Base-by-base conservation (phyloP, 2,113 vertebrate genomes). In the Meles meles region DNA sequence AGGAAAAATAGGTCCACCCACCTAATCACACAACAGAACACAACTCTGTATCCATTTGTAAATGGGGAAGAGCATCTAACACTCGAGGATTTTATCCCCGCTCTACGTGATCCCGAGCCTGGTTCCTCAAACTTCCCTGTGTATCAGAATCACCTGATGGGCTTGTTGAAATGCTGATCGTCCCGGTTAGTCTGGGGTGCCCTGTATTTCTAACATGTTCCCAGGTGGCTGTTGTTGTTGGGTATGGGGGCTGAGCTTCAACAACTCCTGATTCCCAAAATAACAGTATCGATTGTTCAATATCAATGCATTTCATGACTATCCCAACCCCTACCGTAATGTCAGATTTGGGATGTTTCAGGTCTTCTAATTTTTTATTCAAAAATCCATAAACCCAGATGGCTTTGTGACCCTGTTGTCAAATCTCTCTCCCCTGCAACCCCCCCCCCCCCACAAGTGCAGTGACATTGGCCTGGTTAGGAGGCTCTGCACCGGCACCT, bases 371-470 rank as follows among this genome's bases (percentile, higher is more conserved):
- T 76, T 74, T 74, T 42, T 37, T 39, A 37, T 71, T 37, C 59
- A 86, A 86, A 25, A 80, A 39, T 37, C 49, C 27, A 15, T 49
- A 52, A 59, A 65, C 15, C 55, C 25, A 79, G 21, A 55, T 74
- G 91, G 55, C 25, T 67, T 55, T 71, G 47, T 47, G 59, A 23
- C 13, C 2, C 29, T 47, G 34, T 52, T 72, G 15, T 42, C 49
- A 84, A 80, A 39, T 69, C 9, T 59, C 21, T 49, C 12, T 8
- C 17, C 11, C 2, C 25, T 15, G 8, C 2, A 21, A 29, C 0
- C 0, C 31, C 27, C 34, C 11, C 11, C 7, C 3, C 14, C 52
- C 7, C 3, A 12, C 52, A 59, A 11, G 3, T 7, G 1, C 23
- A 59, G 37, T 29, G 37, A 63, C 13, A 84, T 13, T 31, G 65